Conservation (phyloP, 1,140 invertebrate species). For the Anagrus nilaparvatae region DNA sequence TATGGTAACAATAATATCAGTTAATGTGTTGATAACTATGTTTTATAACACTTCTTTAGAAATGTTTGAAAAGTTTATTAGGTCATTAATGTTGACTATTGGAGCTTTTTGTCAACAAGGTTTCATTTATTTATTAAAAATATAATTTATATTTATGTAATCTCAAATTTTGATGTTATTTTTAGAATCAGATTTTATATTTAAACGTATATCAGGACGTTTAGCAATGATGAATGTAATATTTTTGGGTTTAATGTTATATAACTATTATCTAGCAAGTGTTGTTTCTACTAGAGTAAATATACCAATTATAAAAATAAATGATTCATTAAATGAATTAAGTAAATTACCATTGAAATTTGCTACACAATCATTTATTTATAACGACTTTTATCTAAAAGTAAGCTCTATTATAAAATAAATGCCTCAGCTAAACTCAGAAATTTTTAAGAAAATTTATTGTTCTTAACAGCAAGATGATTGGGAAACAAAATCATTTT, state of each 20-base stretch:
- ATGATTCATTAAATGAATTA: conserved; percentile 8
- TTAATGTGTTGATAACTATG: conserved; percentile 4
- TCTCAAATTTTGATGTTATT: not conserved
- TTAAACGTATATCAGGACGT: conserved; percentile 1
- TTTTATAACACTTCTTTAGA: not conserved
- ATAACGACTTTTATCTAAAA: conserved; percentile 29
- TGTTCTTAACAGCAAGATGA: conserved; percentile 10
- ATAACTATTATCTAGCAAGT: conserved; percentile 12
- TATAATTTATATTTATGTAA: not conserved
- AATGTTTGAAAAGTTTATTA: conserved; percentile 9
- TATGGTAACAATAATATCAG: conserved; percentile 2
- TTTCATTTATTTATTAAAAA: not conserved
- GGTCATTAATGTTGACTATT: conserved; percentile 5
- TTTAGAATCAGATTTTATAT: conserved; percentile 11
- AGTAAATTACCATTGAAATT: conserved; percentile 1
- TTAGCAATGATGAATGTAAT: conserved; percentile 8
- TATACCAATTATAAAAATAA: conserved; percentile 1
- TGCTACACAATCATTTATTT: conserved; percentile 17
- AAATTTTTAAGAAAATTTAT: no score
- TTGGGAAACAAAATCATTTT: conserved; percentile 14
- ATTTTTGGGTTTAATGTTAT: conserved; percentile 6
- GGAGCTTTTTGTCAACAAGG: conserved; percentile 14
- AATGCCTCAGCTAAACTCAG: no score
- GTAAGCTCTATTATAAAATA: conserved; percentile 19
- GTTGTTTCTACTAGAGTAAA: conserved; percentile 8